phyloP scores from a whole-genome alignment of 2,888 invertebrate species.

The Megalurothrips usitatus region DNA sequence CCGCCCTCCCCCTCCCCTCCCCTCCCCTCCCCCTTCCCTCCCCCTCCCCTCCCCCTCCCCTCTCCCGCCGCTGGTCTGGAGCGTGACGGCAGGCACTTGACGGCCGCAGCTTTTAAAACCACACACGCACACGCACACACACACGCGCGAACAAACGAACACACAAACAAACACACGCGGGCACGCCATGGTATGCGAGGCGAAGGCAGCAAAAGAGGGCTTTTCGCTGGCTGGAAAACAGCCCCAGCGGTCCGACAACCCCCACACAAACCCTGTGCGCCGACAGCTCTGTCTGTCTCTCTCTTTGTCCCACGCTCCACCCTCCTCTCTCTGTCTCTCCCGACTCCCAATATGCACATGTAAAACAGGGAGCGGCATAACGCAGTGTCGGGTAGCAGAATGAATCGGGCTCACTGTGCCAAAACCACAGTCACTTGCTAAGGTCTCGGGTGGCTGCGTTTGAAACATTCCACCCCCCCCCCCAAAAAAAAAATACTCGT shows the following conservation, averaged over 20 bases:
- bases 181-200: background rate
- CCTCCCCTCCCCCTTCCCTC: background rate
- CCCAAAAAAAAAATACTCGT: no score
- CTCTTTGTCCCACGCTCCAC: no score
- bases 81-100: constrained; percentile 19
- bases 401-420: no score
- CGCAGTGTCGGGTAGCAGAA: no score
- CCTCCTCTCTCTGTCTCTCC: no score
- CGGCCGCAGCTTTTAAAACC: constrained; percentile 13
- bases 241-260: background rate
- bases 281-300: no score
- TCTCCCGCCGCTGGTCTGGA: background rate
- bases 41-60: background rate
- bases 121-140: background rate
- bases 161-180: background rate
- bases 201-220: background rate
- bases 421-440: no score
- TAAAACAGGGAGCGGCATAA: no score
- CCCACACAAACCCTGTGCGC: no score
- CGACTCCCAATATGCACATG: no score
- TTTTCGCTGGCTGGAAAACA: background rate
- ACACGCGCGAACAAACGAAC: background rate
- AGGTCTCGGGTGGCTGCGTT: no score
- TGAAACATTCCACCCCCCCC: no score
- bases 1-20: background rate